These are phyloP conservation scores for Phragmatobia fuliginosa DNA, from an alignment of 2,888 invertebrate species.

Conservation along the genomic window DNA sequence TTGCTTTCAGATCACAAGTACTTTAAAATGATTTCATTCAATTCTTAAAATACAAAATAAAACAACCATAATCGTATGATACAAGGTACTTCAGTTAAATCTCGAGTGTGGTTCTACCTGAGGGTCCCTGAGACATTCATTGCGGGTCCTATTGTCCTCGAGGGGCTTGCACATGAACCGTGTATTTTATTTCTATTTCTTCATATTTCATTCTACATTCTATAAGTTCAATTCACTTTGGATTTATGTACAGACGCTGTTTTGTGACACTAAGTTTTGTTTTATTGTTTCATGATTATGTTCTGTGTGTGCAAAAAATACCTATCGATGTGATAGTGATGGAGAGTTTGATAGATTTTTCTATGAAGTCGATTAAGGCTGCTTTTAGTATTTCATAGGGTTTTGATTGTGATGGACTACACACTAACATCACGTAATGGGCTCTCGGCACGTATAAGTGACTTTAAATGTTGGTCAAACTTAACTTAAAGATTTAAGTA, in stretches of 20 bases:
- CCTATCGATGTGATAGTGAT: neutral
- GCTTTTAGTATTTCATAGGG: too few species aligned
- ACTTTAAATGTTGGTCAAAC: neutral
- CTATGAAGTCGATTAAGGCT: neutral
- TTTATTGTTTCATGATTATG: neutral
- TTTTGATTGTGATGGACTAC: neutral
- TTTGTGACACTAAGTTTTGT: neutral
- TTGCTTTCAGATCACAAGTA: too few species aligned
- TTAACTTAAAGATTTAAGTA: neutral
- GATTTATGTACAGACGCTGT: constrained; percentile 16
- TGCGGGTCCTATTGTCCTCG: constrained; percentile 46
- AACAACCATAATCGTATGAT: constrained; percentile 1
- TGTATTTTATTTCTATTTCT: constrained; percentile 39
- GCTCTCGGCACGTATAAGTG: neutral
- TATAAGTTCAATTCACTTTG: constrained; percentile 29
- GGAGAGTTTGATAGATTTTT: neutral
- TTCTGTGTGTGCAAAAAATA: neutral
- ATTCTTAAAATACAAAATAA: constrained; percentile 7
- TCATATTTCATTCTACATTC: constrained; percentile 33
- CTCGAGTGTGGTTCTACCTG: constrained; percentile 10
- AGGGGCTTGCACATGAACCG: constrained; percentile 36
- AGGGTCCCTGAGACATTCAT: constrained; percentile 35
- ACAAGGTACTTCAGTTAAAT: constrained; percentile 11
- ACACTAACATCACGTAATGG: neutral
- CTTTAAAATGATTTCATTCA: too few species aligned